These are phyloP conservation scores for Plebejus anna DNA, from an alignment of 2,888 invertebrate species.

Conservation along the genomic window DNA sequence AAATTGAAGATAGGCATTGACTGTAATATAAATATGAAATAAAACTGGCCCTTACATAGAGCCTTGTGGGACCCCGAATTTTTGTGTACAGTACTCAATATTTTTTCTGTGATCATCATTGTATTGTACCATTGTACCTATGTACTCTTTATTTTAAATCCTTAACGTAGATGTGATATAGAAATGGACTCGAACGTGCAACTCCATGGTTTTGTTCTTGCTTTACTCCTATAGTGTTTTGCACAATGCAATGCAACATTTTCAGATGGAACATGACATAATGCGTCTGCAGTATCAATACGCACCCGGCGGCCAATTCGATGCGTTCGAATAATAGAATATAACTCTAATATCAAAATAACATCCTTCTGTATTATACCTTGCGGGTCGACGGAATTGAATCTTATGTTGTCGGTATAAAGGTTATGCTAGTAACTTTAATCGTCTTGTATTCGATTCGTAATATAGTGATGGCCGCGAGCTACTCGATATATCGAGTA, in stretches of 20 bases:
- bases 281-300: slow-evolving; percentile 38
- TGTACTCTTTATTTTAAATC: too few relatives aligned
- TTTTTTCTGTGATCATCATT: too few relatives aligned
- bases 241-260: slow-evolving; percentile 29
- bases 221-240: slow-evolving; percentile 16
- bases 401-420: not conserved
- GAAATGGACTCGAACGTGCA: too few relatives aligned
- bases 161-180: too few relatives aligned
- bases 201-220: not conserved
- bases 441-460: slow-evolving; percentile 56
- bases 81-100: not conserved
- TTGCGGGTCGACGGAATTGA: not conserved
- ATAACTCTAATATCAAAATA: slow-evolving; percentile 47
- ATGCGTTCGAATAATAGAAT: slow-evolving; percentile 61
- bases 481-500: slow-evolving; percentile 20
- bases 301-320: slow-evolving; percentile 40
- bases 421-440: not conserved
- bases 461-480: slow-evolving; percentile 41
- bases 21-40: not conserved
- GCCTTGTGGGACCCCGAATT: not conserved
- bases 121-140: too few relatives aligned
- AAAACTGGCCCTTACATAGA: not conserved
- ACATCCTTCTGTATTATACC: not conserved
- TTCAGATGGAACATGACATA: slow-evolving; percentile 34
- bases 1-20: not conserved